These are phyloP conservation scores for Corythucha ciliata DNA, from an alignment of 2,888 invertebrate species.

Conservation along the genomic window DNA sequence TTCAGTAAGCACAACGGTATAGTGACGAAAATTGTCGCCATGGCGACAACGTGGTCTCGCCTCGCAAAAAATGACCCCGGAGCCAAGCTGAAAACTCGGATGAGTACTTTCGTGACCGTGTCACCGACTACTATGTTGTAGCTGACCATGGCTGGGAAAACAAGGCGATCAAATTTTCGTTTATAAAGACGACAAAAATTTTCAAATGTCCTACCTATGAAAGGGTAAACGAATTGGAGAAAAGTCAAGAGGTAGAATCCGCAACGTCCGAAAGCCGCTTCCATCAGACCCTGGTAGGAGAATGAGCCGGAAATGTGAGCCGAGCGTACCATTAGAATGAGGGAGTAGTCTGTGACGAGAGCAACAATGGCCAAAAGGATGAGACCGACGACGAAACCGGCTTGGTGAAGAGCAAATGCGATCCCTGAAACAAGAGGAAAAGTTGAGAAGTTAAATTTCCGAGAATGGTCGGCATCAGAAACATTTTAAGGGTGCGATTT, in stretches of 20 bases:
- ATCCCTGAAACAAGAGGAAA: slow-evolving; percentile 51
- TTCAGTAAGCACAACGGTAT: slow-evolving; percentile 70
- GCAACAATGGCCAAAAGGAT: slow-evolving; percentile 60
- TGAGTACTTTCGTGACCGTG: slow-evolving; percentile 69
- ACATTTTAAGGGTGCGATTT: too few species aligned
- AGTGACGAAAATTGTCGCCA: slow-evolving; percentile 63
- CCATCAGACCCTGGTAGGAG: slow-evolving; percentile 70
- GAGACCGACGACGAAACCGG: slow-evolving; percentile 69
- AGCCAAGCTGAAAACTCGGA: slow-evolving; percentile 54
- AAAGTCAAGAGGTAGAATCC: slow-evolving; percentile 66
- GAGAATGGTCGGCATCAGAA: too few species aligned
- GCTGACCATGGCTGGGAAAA: slow-evolving; percentile 68
- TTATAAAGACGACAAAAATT: neutral
- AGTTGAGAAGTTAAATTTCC: too few species aligned
- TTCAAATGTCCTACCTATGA: slow-evolving; percentile 57
- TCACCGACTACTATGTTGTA: slow-evolving; percentile 82
- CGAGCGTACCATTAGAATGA: slow-evolving; percentile 65
- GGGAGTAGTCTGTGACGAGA: slow-evolving; percentile 68
- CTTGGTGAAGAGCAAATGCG: slow-evolving; percentile 70
- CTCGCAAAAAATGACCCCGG: slow-evolving; percentile 50
- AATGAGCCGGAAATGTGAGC: slow-evolving; percentile 67
- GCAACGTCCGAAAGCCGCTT: slow-evolving; percentile 66
- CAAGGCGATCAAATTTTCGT: neutral
- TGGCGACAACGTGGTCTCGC: slow-evolving; percentile 57
- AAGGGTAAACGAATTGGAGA: slow-evolving; percentile 73